Evolutionary conservation across 2,888 invertebrate species (phyloP), one percentile per base, ranked within the genome.

Genomic region (Trichopoda pennipes): DNA sequence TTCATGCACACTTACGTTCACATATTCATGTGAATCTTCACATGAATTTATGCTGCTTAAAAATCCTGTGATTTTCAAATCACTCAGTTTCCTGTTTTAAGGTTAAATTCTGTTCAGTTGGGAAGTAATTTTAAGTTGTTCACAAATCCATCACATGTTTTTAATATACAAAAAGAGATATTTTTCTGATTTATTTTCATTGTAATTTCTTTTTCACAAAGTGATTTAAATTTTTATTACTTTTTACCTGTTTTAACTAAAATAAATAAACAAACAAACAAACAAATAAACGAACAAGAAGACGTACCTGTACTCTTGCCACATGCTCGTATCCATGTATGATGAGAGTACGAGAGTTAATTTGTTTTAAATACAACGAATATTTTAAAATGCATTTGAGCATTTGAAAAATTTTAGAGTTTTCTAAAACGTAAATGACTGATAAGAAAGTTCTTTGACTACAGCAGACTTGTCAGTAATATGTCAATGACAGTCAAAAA

Each of bases 131-230:
- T 23, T 35, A 72, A 51, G 14, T 72, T 75, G n/a, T 66, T 66
- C 35, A 66, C 49, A 56, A 73, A 38, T 47, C 35, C 19, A 38
- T 47, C 56, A 69, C 77, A 68, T 77, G 44, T 63, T 81, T 63
- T 81, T 81, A 73, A 73, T 68, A 81, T 81, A 76, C 58, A 68
- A 81, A 28, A 76, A 76, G 49, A 63, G 76, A 47, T 64, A 28
- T 1, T 73, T 28, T 58, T 38, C 61, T 19, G 53, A 38, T 23
- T 14, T 47, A 16, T 63, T 64, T 47, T 64, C n/a, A 4, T 16
- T n/a, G 7, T 12, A 35, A 0, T 12, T 14, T 19, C 28, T 76
- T 63, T 58, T 60, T 68, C 55, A 56, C 28, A 35, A 4, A 7
- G 17, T 42, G 72, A 76, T 76, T 76, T 61, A 76, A 73, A 81